Percentiles rank a stretch among this genome's conserved stretches.
phyloP scores from a whole-genome alignment of 2,113 vertebrate species.

The Rhinolophus ferrumequinum region DNA sequence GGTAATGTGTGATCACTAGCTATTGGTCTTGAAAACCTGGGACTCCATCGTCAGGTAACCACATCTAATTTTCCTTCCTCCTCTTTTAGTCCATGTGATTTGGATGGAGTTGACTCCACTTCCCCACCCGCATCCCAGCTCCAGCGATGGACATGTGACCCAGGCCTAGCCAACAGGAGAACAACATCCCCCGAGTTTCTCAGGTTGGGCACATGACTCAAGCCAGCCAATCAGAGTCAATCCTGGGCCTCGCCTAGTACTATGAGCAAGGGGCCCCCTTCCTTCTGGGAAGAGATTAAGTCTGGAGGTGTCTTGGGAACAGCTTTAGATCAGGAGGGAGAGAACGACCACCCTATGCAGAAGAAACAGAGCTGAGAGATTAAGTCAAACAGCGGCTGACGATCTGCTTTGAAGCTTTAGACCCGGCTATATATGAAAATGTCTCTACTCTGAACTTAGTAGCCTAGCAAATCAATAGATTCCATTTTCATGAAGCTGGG shows the following conservation, averaged over 20 bases:
- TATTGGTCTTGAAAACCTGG: background rate
- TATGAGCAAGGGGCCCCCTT: background rate
- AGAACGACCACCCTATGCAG: rapidly evolving
- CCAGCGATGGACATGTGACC: background rate
- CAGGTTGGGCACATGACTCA: background rate
- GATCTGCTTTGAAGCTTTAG: background rate
- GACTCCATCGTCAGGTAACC: background rate
- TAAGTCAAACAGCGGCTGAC: background rate
- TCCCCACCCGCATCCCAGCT: no score
- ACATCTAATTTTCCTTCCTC: no score
- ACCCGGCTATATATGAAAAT: background rate
- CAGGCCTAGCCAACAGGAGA: background rate
- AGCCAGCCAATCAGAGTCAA: background rate
- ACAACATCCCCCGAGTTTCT: rapidly evolving
- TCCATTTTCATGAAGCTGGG: background rate
- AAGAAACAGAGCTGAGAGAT: background rate
- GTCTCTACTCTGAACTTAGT: no score
- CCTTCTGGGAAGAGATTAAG: background rate
- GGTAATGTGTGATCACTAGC: background rate
- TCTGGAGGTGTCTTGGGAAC: background rate
- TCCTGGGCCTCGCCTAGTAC: background rate
- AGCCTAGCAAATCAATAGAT: background rate
- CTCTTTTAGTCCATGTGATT: background rate
- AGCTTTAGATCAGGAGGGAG: background rate
- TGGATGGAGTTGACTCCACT: background rate